Conservation (phyloP, 2,888 invertebrate species). For the Terebella lapidaria region DNA sequence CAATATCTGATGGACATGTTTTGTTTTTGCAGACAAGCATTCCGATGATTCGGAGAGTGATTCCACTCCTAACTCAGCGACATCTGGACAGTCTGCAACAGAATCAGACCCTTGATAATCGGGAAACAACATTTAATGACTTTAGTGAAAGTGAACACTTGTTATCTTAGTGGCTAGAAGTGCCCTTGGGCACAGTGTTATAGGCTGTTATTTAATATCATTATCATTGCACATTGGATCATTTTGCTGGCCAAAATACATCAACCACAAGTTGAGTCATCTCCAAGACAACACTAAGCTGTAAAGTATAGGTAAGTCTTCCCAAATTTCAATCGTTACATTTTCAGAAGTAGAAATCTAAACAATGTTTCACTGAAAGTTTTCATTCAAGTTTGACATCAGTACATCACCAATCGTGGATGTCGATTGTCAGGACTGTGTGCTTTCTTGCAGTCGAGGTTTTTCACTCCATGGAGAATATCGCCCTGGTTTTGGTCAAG, state of each 20-base stretch:
- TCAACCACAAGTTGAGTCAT: not conserved
- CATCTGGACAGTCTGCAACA: not conserved
- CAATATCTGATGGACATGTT: no score
- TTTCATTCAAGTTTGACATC: no score
- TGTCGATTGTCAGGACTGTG: no score
- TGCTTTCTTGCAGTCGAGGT: no score
- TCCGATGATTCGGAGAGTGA: not conserved
- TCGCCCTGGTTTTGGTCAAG: not conserved
- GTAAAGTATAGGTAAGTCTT: no score
- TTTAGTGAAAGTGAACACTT: not conserved
- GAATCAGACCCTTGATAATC: not conserved
- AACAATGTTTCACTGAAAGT: no score
- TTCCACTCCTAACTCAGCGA: not conserved
- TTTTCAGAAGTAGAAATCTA: no score
- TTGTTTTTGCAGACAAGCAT: not conserved
- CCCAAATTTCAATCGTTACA: no score
- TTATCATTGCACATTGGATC: not conserved
- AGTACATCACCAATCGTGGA: no score
- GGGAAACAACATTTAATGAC: not conserved
- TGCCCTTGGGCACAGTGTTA: not conserved
- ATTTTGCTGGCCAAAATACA: not conserved
- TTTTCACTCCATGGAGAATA: constrained; percentile 1
- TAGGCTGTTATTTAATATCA: not conserved
- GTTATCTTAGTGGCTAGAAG: not conserved
- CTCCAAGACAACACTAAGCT: not conserved